phyloP scores from a whole-genome alignment of 2,888 invertebrate genomes.

The Drosophila algonquin region DNA sequence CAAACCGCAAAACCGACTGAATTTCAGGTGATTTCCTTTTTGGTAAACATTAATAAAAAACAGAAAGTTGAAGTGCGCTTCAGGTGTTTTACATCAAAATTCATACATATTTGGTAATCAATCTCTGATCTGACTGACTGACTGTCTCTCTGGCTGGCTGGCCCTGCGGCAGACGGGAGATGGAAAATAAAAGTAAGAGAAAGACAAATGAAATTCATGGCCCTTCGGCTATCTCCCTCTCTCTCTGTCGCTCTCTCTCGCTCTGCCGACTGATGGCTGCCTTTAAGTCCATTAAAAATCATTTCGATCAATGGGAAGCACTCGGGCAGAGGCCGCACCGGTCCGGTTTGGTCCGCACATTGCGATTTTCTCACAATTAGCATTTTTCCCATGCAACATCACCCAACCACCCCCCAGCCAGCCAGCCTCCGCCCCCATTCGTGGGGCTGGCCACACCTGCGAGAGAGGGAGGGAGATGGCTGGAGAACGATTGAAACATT shows the following conservation, averaged over 20 bases:
- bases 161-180: constrained; percentile 22
- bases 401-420: not conserved
- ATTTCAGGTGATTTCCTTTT: not conserved
- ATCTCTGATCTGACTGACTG: constrained; percentile 20
- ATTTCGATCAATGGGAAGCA: constrained; percentile 62
- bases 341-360: constrained; percentile 55
- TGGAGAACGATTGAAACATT: constrained; percentile 71
- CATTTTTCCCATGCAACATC: constrained; percentile 58
- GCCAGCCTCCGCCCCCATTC: constrained; percentile 20
- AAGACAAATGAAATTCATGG: constrained; percentile 17
- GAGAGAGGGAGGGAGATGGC: not conserved
- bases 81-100: constrained; percentile 35
- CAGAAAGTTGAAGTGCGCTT: not conserved
- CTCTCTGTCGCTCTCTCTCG: constrained; percentile 36
- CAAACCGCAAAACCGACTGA: not conserved
- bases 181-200: not conserved
- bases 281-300: constrained; percentile 65
- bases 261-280: constrained; percentile 29
- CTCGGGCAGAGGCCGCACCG: constrained; percentile 1
- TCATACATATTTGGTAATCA: constrained; percentile 44
- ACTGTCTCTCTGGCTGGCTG: not conserved
- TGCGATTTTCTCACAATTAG: constrained; percentile 80
- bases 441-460: constrained; percentile 44
- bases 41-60: not conserved
- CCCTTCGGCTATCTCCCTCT: constrained; percentile 12